Conservation (phyloP, 1,140 invertebrate genomes). For the Chrysopa pallens region DNA sequence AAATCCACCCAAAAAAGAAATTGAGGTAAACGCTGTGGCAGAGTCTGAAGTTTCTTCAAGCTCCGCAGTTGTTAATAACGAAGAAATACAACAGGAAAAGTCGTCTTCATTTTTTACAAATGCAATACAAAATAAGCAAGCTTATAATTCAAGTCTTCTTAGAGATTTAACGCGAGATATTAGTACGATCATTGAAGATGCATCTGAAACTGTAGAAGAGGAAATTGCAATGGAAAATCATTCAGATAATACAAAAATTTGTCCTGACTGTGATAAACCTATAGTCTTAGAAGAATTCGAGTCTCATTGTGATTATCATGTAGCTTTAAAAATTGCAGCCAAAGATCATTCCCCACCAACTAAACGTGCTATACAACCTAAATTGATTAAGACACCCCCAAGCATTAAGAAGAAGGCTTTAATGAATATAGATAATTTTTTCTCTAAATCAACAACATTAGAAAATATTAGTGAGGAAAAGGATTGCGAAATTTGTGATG, state of each 20-base stretch:
- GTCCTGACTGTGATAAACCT: slow-evolving; percentile 31
- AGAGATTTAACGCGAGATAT: not conserved
- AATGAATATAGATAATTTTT: slow-evolving; percentile 7
- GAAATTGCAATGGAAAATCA: slow-evolving; percentile 8
- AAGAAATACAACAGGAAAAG: slow-evolving; percentile 9
- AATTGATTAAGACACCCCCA: slow-evolving; percentile 8
- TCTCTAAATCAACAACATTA: slow-evolving; percentile 3
- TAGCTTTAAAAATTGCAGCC: slow-evolving; percentile 33
- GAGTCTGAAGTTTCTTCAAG: not conserved
- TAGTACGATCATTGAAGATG: not conserved
- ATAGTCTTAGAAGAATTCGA: slow-evolving; percentile 24
- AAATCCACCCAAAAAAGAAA: not conserved
- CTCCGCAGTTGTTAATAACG: slow-evolving; percentile 6
- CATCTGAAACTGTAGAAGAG: not conserved
- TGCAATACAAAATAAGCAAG: not conserved
- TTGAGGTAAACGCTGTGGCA: not conserved
- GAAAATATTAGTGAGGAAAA: slow-evolving; percentile 12
- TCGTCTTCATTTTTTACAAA: slow-evolving; percentile 3
- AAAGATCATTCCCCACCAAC: slow-evolving; percentile 22
- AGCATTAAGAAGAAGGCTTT: slow-evolving; percentile 13
- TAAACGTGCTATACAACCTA: slow-evolving; percentile 6
- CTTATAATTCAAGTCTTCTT: not conserved
- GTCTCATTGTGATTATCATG: slow-evolving; percentile 38
- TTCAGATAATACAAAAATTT: slow-evolving; percentile 12
- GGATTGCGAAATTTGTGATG: slow-evolving; percentile 28